Conservation (phyloP, 2,797 vertebrate species). For the Luscinia megarhynchos region DNA sequence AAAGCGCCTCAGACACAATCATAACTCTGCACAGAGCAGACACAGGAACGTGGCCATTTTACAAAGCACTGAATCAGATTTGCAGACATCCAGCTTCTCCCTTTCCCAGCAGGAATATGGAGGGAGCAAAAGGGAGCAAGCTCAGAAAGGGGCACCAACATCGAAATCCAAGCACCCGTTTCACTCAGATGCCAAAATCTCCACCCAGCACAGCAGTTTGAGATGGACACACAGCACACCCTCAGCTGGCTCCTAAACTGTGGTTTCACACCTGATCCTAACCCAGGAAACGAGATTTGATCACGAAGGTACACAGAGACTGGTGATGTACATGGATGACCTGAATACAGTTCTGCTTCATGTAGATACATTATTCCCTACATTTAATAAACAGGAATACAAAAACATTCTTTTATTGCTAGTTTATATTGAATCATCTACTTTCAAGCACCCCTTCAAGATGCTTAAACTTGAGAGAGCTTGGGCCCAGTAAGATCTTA, state of each 20-base stretch:
- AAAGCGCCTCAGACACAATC: not conserved
- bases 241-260: not conserved
- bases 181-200: not conserved
- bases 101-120: accelerated
- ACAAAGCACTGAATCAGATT: not conserved
- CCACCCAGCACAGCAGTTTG: accelerated
- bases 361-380: not conserved
- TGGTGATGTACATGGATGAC: not conserved
- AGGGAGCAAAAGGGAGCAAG: accelerated
- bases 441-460: not conserved
- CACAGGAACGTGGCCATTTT: not conserved
- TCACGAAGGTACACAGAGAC: not conserved
- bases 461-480: not conserved
- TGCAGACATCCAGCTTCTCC: not conserved
- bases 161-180: not conserved
- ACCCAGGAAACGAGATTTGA: not conserved
- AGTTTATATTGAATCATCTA: not conserved
- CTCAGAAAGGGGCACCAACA: accelerated
- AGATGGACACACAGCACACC: accelerated
- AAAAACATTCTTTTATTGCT: not conserved
- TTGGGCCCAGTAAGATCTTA: not conserved
- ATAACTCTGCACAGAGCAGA: not conserved
- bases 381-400: not conserved
- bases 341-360: not conserved
- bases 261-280: not conserved